These are phyloP conservation scores for Macrostomum lignano DNA, from an alignment of 1,140 invertebrate genomes.

Conservation along the genomic window DNA sequence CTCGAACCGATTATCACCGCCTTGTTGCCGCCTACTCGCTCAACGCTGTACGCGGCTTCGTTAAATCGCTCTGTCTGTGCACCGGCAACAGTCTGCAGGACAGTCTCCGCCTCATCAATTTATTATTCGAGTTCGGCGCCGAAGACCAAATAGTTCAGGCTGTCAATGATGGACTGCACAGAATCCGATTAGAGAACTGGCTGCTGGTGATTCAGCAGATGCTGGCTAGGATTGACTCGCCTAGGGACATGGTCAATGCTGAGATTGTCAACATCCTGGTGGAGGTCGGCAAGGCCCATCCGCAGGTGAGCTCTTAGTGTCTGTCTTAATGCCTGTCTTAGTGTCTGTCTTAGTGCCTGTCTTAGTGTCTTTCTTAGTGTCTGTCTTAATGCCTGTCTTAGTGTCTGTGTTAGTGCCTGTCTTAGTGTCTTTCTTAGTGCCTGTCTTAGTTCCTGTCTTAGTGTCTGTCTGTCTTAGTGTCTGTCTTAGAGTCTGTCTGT, in stretches of 20 bases:
- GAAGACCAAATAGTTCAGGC: conserved; percentile 1
- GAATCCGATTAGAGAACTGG: conserved; percentile 90
- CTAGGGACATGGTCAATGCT: conserved; percentile 49
- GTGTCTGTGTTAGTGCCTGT: no score
- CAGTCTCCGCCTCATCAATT: conserved; percentile 39
- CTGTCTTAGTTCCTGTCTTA: no score
- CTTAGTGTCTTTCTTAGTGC: no score
- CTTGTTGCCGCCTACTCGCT: no score
- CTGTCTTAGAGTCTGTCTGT: no score
- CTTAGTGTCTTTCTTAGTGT: no score
- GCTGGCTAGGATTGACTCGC: conserved; percentile 83
- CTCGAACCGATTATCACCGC: no score
- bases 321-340: no score
- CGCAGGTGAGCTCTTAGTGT: no score
- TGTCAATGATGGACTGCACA: conserved; percentile 57
- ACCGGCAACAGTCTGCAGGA: conserved; percentile 82
- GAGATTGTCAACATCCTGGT: conserved; percentile 70
- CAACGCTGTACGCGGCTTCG: conserved; percentile 69
- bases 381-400: no score
- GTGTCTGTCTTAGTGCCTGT: no score
- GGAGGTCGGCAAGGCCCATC: conserved; percentile 52
- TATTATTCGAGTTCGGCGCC: conserved; percentile 8
- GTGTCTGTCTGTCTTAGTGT: no score
- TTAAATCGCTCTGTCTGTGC: conserved; percentile 60
- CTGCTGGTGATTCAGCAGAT: conserved; percentile 89